Evolutionary conservation across 2,888 invertebrate species (phyloP).

Genomic region (Lithophane ornitopus): DNA sequence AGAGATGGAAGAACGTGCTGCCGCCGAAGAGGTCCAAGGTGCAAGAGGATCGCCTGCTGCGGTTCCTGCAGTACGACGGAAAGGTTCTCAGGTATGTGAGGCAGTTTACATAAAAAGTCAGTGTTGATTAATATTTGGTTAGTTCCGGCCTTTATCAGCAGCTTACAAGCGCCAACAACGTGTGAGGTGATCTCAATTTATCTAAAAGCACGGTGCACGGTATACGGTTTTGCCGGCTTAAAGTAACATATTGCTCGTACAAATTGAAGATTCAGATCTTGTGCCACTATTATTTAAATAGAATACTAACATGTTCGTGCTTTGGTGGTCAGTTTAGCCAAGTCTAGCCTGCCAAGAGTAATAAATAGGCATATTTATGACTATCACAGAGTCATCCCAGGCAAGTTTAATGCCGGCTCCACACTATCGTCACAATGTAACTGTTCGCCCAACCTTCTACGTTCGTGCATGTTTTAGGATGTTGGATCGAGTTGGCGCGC

Average conservation of each 20-base stretch:
- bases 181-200: too few species aligned
- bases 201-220: not conserved
- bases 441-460: too few species aligned
- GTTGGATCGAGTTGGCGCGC: too few species aligned
- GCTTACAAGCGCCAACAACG: not conserved
- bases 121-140: not conserved
- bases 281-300: not conserved
- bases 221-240: not conserved
- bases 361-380: not conserved
- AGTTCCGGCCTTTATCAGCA: not conserved
- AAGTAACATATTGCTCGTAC: not conserved
- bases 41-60: conserved; percentile 86
- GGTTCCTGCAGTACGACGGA: conserved; percentile 94
- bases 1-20: conserved; percentile 81
- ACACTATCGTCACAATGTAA: too few species aligned
- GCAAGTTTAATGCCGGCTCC: too few species aligned
- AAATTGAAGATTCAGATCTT: not conserved
- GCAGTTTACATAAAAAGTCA: not conserved
- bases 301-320: not conserved
- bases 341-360: not conserved
- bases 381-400: not conserved
- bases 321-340: not conserved
- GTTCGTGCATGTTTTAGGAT: too few species aligned
- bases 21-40: conserved; percentile 74
- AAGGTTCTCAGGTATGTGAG: conserved; percentile 93